Conservation (phyloP, 2,797 vertebrate genomes). For the Chrosomus eos region DNA sequence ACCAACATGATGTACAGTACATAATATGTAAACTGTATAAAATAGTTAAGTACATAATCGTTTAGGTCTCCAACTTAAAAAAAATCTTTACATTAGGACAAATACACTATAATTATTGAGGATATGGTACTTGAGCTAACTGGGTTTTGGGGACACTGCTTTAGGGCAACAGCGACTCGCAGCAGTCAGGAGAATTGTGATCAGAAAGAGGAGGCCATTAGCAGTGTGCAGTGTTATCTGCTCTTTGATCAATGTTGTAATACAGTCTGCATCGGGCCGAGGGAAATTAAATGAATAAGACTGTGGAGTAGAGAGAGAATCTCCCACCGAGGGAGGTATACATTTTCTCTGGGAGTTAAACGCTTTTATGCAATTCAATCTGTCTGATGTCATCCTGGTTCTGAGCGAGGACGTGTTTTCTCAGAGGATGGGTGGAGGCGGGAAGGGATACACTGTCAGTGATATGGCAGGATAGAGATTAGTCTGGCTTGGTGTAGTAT, state of each 20-base stretch:
- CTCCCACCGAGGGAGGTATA: slow-evolving; percentile 53
- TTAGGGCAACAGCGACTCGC: slow-evolving; percentile 24
- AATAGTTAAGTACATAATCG: background rate
- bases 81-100: background rate
- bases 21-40: background rate
- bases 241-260: slow-evolving; percentile 61
- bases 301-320: slow-evolving; percentile 30
- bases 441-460: background rate
- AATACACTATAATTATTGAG: slow-evolving; percentile 10
- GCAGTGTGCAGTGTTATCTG: slow-evolving; percentile 49
- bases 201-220: slow-evolving; percentile 44
- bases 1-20: background rate
- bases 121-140: slow-evolving; percentile 28
- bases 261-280: slow-evolving; percentile 48
- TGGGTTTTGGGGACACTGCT: slow-evolving; percentile 32
- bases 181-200: slow-evolving; percentile 35
- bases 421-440: background rate
- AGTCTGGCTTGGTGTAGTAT: slow-evolving; percentile 5
- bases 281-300: slow-evolving; percentile 62
- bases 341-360: slow-evolving; percentile 56
- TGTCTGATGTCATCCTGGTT: slow-evolving; percentile 49
- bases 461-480: slow-evolving; percentile 4
- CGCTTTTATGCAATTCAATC: slow-evolving; percentile 51
- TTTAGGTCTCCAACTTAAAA: background rate
- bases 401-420: slow-evolving; percentile 23